Base-by-base conservation (phyloP, 2,797 vertebrate species). In the Enteromius anoplus region DNA sequence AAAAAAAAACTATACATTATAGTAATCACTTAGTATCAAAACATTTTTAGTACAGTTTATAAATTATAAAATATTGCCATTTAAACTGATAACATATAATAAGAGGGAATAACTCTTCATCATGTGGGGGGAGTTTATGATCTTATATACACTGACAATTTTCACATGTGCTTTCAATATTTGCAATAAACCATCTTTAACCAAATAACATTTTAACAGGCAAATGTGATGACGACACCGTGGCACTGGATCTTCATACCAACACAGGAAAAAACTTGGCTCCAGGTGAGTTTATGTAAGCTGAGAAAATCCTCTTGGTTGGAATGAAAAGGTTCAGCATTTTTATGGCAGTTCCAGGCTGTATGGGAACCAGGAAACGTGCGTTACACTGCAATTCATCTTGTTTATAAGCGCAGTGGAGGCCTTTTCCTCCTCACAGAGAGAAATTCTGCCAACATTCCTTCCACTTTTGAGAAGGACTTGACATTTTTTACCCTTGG, bases 401-500 rank as follows among this genome's bases (percentile, higher is more conserved):
- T 91, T 89, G 88, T 92, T 93, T 92, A 92, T 91, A 91, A 92
- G 91, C 85, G 88, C 82, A 84, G 83, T 77, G 84, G 71, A 85
- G 89, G 93, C 91, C 92, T 93, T 92, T 91, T 76, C 83, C 62
- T n/a, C 17, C 58, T 88, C 87, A 90, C 87, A 90, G 91, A 92
- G 91, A 92, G 87, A 93, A 84, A 81, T 81, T 73, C 75, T n/a
- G 91, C 93, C 93, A 93, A 91, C 91, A 94, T 94, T 94, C 93
- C 88, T 93, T 72, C 9, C 88, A 3, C 83, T 84, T 93, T 90
- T 88, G 89, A 88, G 92, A 91, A 90, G 90, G 89, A 87, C 89
- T 91, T 89, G 91, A 91, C 92, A 92, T 93, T 90, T 93, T 92
- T 91, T 69, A 93, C 23, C 92, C 82, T 66, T 26, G 37, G 34